phyloP scores from a whole-genome alignment of 2,113 vertebrate genomes.

The Pantherophis guttatus region DNA sequence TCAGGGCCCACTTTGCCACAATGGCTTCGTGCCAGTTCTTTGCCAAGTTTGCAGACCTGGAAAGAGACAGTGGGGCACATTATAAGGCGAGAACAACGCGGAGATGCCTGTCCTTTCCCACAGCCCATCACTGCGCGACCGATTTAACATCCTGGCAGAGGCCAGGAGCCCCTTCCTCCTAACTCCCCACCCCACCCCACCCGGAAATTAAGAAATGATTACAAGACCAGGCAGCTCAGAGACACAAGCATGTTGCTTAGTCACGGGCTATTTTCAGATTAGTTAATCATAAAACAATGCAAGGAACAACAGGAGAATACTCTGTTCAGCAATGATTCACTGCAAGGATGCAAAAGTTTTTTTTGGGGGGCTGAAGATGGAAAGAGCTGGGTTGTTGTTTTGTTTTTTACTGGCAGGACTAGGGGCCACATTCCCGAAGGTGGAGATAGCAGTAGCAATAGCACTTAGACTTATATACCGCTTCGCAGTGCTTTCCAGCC shows the following conservation, averaged over 20 bases:
- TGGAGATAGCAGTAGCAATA: neutral
- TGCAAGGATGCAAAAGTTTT: neutral
- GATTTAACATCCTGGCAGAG: slow-evolving; percentile 9
- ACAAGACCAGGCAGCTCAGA: slow-evolving; percentile 61
- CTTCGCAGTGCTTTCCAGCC: too few species aligned
- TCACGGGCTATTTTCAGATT: slow-evolving; percentile 65
- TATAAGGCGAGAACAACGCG: slow-evolving; percentile 53
- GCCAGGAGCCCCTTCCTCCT: slow-evolving; percentile 20
- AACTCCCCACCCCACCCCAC: slow-evolving; percentile 61
- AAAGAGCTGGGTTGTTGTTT: neutral
- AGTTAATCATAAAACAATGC: neutral
- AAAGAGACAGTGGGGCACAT: slow-evolving; percentile 58
- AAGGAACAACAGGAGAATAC: neutral
- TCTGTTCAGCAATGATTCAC: neutral
- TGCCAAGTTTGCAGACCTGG: slow-evolving; percentile 45
- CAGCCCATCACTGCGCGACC: neutral
- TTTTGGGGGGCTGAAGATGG: neutral
- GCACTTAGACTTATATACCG: too few species aligned
- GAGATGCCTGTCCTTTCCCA: slow-evolving; percentile 51
- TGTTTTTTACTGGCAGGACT: neutral
- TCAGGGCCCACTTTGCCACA: slow-evolving; percentile 46
- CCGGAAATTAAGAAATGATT: slow-evolving; percentile 76
- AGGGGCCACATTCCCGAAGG: neutral
- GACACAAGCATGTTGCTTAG: slow-evolving; percentile 62
- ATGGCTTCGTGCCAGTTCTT: slow-evolving; percentile 52